Base-by-base conservation (phyloP, 30 jellyfish, hydroid and myxozoan species). In the Hydractinia symbiolongicarpus region DNA sequence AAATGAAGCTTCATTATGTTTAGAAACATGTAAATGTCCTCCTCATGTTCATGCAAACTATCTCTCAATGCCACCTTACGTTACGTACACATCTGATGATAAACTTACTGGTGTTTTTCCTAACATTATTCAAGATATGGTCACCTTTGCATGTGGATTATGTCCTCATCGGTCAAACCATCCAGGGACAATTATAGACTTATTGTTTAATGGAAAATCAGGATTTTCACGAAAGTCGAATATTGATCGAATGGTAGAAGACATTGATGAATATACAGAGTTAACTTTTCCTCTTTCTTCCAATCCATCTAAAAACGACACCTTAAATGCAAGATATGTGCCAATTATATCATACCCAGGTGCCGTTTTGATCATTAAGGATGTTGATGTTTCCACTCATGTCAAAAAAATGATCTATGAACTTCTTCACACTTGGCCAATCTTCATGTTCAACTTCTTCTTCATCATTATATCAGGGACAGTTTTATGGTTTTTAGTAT, bases 401-500 rank as follows among this genome's bases (percentile, higher is more conserved):
- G 58, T 71, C 13, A 20, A 8, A 53, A 6, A 49, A 7, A 71
- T 71, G 80, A 71, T 71, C 56, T 14, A 19, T 30, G 61, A 71
- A 51, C 19, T 75, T 21, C 73, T 75, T 9, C 17, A 16, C 5
- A 53, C 20, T 17, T 75, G 83, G 83, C 83, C 83, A 15, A 75
- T 75, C 17, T 75, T 75, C 74, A 4, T 76, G 52, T 53, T 84
- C 50, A 58, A 58, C n/a, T 67, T 67, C 49, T 21, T 78, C 55
- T 64, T 84, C 69, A 74, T 77, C 58, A 15, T 80, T 67, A 67
- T 84, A 30, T 64, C 76, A 30, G 93, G 93, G 30, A 78, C 69
- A 14, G 14, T 84, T 50, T 50, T 84, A 14, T 84, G 93, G 93
- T 55, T 62, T n/a, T 60, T 84, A 77, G 93, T 84, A 77, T 60